Percentiles rank a stretch among this genome's conserved stretches.
These are phyloP conservation scores for Polyommatus iphigenia DNA, from an alignment of 2,888 invertebrate species.

Conservation along the genomic window DNA sequence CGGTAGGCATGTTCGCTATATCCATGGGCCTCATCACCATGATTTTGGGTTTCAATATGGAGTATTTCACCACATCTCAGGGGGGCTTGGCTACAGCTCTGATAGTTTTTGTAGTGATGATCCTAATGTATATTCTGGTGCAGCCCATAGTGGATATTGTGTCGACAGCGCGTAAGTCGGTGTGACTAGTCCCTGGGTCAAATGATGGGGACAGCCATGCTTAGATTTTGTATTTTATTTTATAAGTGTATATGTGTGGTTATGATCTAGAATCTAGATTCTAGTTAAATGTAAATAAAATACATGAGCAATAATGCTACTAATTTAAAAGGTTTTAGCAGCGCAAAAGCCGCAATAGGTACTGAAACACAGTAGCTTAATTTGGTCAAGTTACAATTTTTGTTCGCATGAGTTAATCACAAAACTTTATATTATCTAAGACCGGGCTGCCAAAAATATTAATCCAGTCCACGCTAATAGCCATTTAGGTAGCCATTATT, in stretches of 20 bases:
- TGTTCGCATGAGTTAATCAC: too few relatives aligned
- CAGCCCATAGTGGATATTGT: conserved; percentile 66
- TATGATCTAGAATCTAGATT: not conserved
- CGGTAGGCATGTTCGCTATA: conserved; percentile 74
- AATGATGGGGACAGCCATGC: conserved; percentile 59
- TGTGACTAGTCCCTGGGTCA: conserved; percentile 62
- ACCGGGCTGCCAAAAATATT: too few relatives aligned
- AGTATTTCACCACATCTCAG: conserved; percentile 54
- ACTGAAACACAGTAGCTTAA: too few relatives aligned
- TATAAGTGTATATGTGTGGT: not conserved
- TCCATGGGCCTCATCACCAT: conserved; percentile 75
- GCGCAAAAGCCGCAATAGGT: too few relatives aligned
- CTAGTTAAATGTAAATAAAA: too few relatives aligned
- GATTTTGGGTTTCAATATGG: conserved; percentile 67
- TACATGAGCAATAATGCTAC: too few relatives aligned
- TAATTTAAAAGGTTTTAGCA: too few relatives aligned
- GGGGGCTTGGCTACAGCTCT: conserved; percentile 60
- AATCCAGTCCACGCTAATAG: too few relatives aligned
- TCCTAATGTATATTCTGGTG: conserved; percentile 57
- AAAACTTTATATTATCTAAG: too few relatives aligned
- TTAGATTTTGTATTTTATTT: conserved; percentile 41
- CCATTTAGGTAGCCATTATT: too few relatives aligned
- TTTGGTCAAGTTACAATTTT: too few relatives aligned
- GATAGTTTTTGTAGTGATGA: conserved; percentile 60
- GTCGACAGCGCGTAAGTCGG: conserved; percentile 55